phyloP scores from a whole-genome alignment of 2,113 vertebrate species.

The Tringa solitaria region DNA sequence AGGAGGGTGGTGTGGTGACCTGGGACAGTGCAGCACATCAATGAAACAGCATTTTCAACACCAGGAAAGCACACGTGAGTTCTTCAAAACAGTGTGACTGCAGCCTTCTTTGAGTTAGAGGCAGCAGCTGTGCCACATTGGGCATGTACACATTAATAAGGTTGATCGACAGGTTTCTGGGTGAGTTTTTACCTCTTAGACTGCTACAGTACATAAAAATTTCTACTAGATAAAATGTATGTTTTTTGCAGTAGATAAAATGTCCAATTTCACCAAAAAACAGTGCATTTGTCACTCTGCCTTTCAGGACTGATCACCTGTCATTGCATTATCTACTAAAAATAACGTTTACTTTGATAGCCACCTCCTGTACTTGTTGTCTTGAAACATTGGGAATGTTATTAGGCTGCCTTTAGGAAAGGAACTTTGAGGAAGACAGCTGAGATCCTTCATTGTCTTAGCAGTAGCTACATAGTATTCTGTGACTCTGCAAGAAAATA shows the following conservation, averaged over 20 bases:
- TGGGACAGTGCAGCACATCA: rapidly evolving
- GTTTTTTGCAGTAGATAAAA: not conserved
- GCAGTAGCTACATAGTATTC: not conserved
- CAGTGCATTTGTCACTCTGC: not conserved
- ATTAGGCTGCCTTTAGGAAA: not conserved
- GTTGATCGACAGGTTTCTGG: not conserved
- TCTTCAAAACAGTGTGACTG: not conserved
- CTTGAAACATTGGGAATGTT: not conserved
- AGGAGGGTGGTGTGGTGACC: not conserved
- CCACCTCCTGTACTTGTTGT: not conserved
- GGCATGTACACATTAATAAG: rapidly evolving
- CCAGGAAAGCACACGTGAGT: rapidly evolving
- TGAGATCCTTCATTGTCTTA: not conserved
- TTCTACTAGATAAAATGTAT: not conserved
- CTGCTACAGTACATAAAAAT: not conserved
- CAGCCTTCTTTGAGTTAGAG: not conserved
- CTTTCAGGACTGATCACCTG: not conserved
- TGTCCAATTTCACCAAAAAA: not conserved
- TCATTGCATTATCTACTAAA: not conserved
- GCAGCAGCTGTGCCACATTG: not conserved
- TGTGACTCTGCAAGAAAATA: not conserved
- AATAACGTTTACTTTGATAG: not conserved
- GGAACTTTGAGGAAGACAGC: not conserved
- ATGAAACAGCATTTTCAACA: not conserved
- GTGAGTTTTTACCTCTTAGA: not conserved